A percentile compares a stretch with the other conserved stretches of the same genome.
These are phyloP conservation scores for Atherinomorus stipes DNA, from an alignment of 2,113 vertebrate genomes.

Conservation along the genomic window DNA sequence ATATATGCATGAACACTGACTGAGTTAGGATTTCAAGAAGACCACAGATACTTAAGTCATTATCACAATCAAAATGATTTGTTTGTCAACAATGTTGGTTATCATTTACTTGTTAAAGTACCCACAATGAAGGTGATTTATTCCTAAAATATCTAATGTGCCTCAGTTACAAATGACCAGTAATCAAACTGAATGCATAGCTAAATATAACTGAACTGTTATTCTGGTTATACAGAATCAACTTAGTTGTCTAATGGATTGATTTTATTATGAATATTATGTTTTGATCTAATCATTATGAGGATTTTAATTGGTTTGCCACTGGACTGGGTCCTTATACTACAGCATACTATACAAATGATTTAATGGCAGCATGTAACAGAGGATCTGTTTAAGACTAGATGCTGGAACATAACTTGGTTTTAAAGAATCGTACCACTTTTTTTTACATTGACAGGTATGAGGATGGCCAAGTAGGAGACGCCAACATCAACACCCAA, in stretches of 20 bases:
- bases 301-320: no score
- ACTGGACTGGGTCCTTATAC: background rate
- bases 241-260: background rate
- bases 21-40: background rate
- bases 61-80: conserved; percentile 10
- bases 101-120: conserved; percentile 17
- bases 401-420: background rate
- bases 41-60: background rate
- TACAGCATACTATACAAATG: background rate
- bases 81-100: background rate
- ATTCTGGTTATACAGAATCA: no score
- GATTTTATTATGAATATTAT: background rate
- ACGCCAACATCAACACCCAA: conserved; percentile 99
- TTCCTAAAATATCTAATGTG: no score
- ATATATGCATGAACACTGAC: background rate
- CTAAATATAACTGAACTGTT: conserved; percentile 40
- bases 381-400: background rate
- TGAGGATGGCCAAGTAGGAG: conserved; percentile 98
- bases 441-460: conserved; percentile 84
- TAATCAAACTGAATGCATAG: conserved; percentile 44
- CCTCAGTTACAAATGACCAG: no score
- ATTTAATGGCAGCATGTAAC: background rate
- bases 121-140: no score
- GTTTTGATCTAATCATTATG: background rate
- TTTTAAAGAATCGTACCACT: background rate